Evolutionary conservation across 1,140 invertebrate genomes (phyloP).

Genomic region (Bombus vancouverensis): DNA sequence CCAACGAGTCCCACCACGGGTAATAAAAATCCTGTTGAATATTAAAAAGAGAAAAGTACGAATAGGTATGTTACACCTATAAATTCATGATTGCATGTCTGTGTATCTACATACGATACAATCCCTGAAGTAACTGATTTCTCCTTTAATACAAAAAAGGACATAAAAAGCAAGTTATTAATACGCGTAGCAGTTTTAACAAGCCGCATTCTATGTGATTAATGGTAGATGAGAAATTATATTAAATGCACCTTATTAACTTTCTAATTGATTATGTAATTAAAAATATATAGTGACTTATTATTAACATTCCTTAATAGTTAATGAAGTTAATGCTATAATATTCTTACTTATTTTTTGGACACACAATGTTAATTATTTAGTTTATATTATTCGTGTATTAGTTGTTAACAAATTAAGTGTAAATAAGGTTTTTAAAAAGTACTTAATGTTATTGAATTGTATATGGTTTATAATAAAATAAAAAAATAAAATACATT

Average conservation of each 20-base stretch:
- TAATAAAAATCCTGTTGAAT: constrained; percentile 81
- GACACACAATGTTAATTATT: background rate
- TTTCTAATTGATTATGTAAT: background rate
- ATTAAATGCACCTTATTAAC: constrained; percentile 4
- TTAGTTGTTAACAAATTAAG: background rate
- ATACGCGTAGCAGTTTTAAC: constrained; percentile 43
- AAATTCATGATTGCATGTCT: constrained; percentile 45
- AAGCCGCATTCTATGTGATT: constrained; percentile 26
- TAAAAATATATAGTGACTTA: background rate
- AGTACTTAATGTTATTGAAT: background rate
- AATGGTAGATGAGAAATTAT: constrained; percentile 34
- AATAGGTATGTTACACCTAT: constrained; percentile 46
- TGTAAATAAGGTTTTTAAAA: background rate
- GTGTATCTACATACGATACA: constrained; percentile 48
- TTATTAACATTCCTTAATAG: background rate
- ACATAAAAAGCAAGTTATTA: constrained; percentile 58
- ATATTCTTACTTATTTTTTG: background rate
- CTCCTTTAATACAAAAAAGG: constrained; percentile 47
- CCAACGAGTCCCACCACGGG: constrained; percentile 76
- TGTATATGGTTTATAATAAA: constrained; percentile 19
- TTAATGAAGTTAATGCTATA: background rate
- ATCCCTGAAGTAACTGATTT: constrained; percentile 40
- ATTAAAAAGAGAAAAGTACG: constrained; percentile 72
- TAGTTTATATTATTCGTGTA: background rate
- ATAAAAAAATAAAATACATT: constrained; percentile 32